Evolutionary conservation across 2,888 invertebrate species (phyloP).

Genomic region (Polymixis lichenea): DNA sequence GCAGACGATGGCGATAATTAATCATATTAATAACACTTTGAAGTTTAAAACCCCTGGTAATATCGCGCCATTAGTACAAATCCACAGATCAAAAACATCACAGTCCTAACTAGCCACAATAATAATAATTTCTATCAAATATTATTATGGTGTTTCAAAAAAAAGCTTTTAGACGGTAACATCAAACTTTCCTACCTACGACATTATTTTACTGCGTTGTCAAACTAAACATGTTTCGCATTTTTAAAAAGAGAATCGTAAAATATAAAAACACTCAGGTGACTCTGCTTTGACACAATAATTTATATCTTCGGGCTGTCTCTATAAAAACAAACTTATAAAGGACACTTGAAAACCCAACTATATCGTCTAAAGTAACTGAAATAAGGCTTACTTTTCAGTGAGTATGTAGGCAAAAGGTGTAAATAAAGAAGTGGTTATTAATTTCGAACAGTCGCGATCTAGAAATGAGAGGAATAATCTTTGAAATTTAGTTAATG

Average conservation of each 20-base stretch:
- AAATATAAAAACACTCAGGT: conserved; percentile 83
- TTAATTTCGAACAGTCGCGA: conserved; percentile 67
- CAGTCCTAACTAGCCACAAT: conserved; percentile 24
- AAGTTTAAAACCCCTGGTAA: conserved; percentile 4
- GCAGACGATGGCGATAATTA: no score
- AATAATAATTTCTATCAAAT: conserved; percentile 52
- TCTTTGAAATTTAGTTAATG: conserved; percentile 76
- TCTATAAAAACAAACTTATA: conserved; percentile 51
- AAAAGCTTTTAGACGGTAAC: conserved; percentile 64
- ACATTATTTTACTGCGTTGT: conserved; percentile 68
- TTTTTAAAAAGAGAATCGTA: conserved; percentile 74
- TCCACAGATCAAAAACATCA: conserved; percentile 47
- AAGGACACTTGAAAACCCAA: background rate
- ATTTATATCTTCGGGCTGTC: conserved; percentile 76
- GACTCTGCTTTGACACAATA: conserved; percentile 74
- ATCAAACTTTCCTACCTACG: conserved; percentile 63
- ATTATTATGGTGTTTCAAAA: conserved; percentile 52
- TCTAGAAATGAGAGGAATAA: conserved; percentile 74
- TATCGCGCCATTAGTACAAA: conserved; percentile 31
- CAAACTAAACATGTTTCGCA: conserved; percentile 74
- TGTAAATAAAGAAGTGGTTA: conserved; percentile 52
- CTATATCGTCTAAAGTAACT: background rate
- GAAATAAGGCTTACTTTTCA: conserved; percentile 36
- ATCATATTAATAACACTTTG: conserved; percentile 20
- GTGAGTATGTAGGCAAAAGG: background rate